phyloP scores from a whole-genome alignment of 2,888 invertebrate genomes.

The Parnassius orleans region DNA sequence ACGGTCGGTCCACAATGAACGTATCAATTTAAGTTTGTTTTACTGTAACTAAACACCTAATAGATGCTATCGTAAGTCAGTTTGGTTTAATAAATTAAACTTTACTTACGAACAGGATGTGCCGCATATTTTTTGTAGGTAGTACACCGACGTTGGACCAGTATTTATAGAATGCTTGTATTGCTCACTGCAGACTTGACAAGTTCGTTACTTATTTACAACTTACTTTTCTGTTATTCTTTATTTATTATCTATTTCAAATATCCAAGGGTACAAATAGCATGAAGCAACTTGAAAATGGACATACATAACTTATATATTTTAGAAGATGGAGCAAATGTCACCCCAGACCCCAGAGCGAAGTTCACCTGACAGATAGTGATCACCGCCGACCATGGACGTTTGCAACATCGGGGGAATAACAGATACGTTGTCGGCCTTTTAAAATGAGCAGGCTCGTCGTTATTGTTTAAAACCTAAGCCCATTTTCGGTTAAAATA shows the following conservation, averaged over 20 bases:
- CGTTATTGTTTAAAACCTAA: too few relatives aligned
- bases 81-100: conserved; percentile 23
- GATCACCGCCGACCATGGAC: too few relatives aligned
- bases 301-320: too few relatives aligned
- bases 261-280: too few relatives aligned
- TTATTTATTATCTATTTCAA: not conserved
- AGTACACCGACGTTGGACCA: conserved; percentile 5
- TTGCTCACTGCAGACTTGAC: conserved; percentile 10
- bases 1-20: conserved; percentile 50
- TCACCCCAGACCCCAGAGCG: too few relatives aligned
- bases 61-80: conserved; percentile 14
- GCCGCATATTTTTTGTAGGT: conserved; percentile 22
- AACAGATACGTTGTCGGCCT: too few relatives aligned
- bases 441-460: too few relatives aligned
- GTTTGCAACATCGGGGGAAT: too few relatives aligned
- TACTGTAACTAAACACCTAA: conserved; percentile 26
- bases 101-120: conserved; percentile 25
- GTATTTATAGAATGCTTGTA: conserved; percentile 21
- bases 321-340: too few relatives aligned
- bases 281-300: too few relatives aligned
- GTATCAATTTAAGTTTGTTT: conserved; percentile 42
- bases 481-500: too few relatives aligned
- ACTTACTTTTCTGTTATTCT: conserved; percentile 9
- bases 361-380: too few relatives aligned
- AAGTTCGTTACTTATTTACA: conserved; percentile 19